A percentile compares a stretch with the other conserved stretches of the same genome.
These are phyloP conservation scores for Kobus ellipsiprymnus DNA, from an alignment of 2,113 vertebrate species.

Conservation along the genomic window DNA sequence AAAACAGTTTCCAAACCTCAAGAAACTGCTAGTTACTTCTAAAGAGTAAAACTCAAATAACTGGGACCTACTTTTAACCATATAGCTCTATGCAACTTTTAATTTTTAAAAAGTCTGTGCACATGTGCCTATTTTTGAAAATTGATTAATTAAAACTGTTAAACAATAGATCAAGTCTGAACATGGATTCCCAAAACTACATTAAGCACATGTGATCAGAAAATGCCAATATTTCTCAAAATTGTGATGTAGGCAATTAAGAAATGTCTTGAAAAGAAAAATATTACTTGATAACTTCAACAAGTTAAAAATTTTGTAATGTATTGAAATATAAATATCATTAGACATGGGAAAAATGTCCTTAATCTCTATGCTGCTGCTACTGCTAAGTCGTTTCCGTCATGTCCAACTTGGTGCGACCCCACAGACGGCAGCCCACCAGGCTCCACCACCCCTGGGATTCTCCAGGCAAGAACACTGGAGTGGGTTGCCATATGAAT, in stretches of 20 bases:
- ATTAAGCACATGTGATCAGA: neutral
- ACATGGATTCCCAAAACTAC: conserved; percentile 49
- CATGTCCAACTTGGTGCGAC: no score
- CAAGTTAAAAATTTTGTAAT: neutral
- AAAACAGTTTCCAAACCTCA: conserved; percentile 51
- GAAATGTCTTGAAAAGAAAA: conserved; percentile 29
- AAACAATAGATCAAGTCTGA: neutral
- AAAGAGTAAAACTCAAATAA: neutral
- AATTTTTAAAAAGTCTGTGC: neutral
- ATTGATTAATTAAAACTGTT: neutral
- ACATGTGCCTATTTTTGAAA: neutral
- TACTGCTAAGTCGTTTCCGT: no score
- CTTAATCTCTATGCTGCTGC: neutral
- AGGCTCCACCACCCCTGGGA: no score
- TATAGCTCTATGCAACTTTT: neutral
- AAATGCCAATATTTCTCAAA: conserved; percentile 47
- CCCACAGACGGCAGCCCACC: no score
- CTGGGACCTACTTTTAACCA: neutral
- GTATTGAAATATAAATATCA: conserved; percentile 8
- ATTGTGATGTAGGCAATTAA: neutral
- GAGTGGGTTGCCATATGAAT: neutral
- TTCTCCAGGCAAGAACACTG: no score
- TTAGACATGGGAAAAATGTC: neutral
- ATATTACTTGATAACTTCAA: conserved; percentile 49
- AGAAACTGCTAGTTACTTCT: neutral